Conservation (phyloP, 2,888 invertebrate species). For the Chrysopilus asiliformis region DNA sequence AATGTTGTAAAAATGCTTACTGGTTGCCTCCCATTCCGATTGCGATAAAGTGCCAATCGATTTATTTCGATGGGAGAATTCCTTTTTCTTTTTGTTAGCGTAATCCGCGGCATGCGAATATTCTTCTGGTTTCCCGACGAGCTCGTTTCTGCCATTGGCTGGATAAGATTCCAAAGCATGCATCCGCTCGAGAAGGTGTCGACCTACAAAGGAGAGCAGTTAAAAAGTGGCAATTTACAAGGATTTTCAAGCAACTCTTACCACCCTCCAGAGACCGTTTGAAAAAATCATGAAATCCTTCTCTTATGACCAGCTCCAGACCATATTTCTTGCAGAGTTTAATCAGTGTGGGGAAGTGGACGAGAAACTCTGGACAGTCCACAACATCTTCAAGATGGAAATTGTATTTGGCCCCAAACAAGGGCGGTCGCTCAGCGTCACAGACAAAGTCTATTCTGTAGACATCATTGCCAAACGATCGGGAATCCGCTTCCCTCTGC, state of each 20-base stretch:
- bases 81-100: constrained; percentile 25
- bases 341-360: constrained; percentile 76
- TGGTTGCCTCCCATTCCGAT: constrained; percentile 86
- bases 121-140: constrained; percentile 47
- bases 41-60: constrained; percentile 70
- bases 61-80: constrained; percentile 21
- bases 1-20: constrained; percentile 40
- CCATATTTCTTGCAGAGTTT: constrained; percentile 61
- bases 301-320: constrained; percentile 51
- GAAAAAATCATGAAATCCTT: constrained; percentile 69
- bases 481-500: constrained; percentile 42
- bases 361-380: constrained; percentile 96
- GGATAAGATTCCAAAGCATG: constrained; percentile 68
- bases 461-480: constrained; percentile 64
- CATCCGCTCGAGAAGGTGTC: constrained; percentile 57
- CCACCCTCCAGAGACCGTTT: constrained; percentile 23
- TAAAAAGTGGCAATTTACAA: not conserved
- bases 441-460: constrained; percentile 60
- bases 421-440: constrained; percentile 52
- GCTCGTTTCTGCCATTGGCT: constrained; percentile 38
- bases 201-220: constrained; percentile 18
- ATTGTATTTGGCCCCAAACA: constrained; percentile 93
- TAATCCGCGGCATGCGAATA: constrained; percentile 59
- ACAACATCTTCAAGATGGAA: constrained; percentile 94
- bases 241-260: constrained; percentile 10